These are phyloP conservation scores for Odontocolon sp. DNA, from an alignment of 2,888 invertebrate genomes.

Conservation along the genomic window DNA sequence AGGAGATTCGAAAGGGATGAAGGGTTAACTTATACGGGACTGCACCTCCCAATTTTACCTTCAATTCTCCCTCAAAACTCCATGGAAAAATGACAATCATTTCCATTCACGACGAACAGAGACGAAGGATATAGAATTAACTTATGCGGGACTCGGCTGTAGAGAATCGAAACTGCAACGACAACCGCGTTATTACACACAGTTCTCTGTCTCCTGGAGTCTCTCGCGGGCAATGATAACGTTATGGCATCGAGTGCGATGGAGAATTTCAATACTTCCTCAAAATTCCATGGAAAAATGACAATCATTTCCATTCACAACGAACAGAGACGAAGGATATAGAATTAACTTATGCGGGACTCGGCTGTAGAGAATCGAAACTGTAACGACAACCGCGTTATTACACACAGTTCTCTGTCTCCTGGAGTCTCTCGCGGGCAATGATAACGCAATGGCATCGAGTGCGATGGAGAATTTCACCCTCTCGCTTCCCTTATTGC, in stretches of 20 bases:
- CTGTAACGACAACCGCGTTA: constrained; percentile 42
- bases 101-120: too few species aligned
- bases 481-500: constrained; percentile 25
- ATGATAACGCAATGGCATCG: constrained; percentile 33
- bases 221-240: constrained; percentile 37
- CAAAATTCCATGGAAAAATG: too few species aligned
- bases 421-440: constrained; percentile 42
- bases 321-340: not conserved
- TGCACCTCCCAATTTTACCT: too few species aligned
- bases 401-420: constrained; percentile 26
- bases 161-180: constrained; percentile 34
- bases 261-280: too few species aligned
- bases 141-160: too few species aligned
- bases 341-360: not conserved
- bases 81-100: too few species aligned
- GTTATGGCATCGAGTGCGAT: constrained; percentile 34
- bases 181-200: constrained; percentile 45
- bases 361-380: constrained; percentile 11
- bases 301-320: not conserved
- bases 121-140: too few species aligned
- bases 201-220: constrained; percentile 27
- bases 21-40: too few species aligned
- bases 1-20: too few species aligned
- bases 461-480: constrained; percentile 18
- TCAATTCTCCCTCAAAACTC: too few species aligned